phyloP scores from a whole-genome alignment of 2,797 vertebrate species.

The Botia almorhae region DNA sequence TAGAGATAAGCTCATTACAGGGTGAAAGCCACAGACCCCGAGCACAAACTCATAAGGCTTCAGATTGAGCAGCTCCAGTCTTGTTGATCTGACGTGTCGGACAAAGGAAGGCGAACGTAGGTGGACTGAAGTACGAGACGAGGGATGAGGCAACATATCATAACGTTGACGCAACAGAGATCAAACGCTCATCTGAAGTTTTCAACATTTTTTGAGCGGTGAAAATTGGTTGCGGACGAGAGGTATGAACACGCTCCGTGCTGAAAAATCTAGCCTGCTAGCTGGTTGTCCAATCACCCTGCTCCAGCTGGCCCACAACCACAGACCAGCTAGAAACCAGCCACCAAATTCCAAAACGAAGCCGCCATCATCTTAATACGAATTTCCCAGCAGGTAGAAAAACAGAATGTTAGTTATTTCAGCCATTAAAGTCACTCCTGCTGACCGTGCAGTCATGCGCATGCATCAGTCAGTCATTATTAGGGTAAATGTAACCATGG shows the following conservation, averaged over 20 bases:
- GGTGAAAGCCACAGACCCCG: conserved; percentile 1
- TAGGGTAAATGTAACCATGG: conserved; percentile 9
- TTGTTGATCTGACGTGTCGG: conserved; percentile 11
- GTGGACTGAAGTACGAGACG: conserved; percentile 2
- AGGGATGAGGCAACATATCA: conserved; percentile 37
- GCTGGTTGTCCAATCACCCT: too few relatives aligned
- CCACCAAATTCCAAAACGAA: too few relatives aligned
- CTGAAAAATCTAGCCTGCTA: neutral
- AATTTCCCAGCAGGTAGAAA: neutral
- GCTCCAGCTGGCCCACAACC: neutral
- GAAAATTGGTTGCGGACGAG: neutral
- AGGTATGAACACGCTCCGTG: neutral
- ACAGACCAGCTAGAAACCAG: neutral
- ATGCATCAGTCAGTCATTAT: conserved; percentile 15
- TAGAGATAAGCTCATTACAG: conserved; percentile 26
- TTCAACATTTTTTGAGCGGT: neutral
- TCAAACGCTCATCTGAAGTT: conserved; percentile 20
- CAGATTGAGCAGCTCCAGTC: conserved; percentile 5
- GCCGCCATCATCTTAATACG: too few relatives aligned
- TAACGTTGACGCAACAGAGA: conserved; percentile 20
- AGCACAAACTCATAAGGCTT: conserved; percentile 14
- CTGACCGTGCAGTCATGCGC: neutral
- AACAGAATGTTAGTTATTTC: neutral
- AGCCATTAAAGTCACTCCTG: neutral
- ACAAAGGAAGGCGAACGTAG: neutral